These are phyloP conservation scores for Drosophila bocki DNA, from an alignment of 1,140 invertebrate species.

Conservation along the genomic window DNA sequence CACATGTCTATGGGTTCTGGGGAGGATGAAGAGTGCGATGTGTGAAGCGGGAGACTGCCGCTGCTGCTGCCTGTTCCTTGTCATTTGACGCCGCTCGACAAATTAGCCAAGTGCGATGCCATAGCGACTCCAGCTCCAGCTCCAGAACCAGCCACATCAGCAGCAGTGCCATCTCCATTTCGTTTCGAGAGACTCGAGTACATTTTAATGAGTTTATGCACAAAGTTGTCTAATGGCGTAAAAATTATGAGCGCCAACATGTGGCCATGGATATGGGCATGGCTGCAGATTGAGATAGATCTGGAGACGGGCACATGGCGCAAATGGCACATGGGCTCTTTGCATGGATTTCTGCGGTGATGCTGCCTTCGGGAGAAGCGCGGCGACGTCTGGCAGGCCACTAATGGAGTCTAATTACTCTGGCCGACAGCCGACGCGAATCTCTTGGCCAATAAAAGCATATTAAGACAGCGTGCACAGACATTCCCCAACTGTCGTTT, in stretches of 20 bases:
- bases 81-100: conserved; percentile 74
- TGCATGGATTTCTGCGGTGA: conserved; percentile 59
- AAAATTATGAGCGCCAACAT: conserved; percentile 78
- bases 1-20: conserved; percentile 54
- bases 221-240: conserved; percentile 78
- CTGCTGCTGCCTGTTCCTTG: conserved; percentile 45
- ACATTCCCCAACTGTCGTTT: conserved; percentile 63
- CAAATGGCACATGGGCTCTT: conserved; percentile 53
- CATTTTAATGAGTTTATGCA: conserved; percentile 81
- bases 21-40: conserved; percentile 3
- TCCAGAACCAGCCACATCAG: conserved; percentile 38
- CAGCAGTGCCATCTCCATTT: conserved; percentile 57
- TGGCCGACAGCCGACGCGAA: conserved; percentile 48
- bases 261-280: conserved; percentile 40
- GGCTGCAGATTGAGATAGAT: conserved; percentile 33
- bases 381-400: conserved; percentile 47
- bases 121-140: conserved; percentile 37
- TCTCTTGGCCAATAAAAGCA: conserved; percentile 73
- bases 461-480: conserved; percentile 60
- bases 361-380: conserved; percentile 11
- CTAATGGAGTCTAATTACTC: conserved; percentile 80
- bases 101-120: conserved; percentile 71
- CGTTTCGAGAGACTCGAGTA: conserved; percentile 69
- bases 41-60: conserved; percentile 5
- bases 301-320: conserved; percentile 20